Evolutionary conservation across 2,113 vertebrate genomes (phyloP), one percentile per base, ranked within the genome.

Genomic region (Cygnus atratus): DNA sequence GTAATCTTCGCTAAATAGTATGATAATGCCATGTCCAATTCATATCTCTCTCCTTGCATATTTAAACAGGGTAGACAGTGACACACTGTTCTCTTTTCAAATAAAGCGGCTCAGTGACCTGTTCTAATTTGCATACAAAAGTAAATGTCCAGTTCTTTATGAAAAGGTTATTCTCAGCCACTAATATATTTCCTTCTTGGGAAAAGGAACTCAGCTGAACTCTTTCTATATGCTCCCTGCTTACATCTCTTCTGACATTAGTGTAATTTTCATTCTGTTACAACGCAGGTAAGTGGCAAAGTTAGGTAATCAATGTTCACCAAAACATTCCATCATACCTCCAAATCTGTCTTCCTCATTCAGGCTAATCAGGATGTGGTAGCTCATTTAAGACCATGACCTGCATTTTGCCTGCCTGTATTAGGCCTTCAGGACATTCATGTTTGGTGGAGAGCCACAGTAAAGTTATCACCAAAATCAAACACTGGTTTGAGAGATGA

Each of bases 1-100:
- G 37, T 91, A 97, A 95, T 93, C 65, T 96, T 91, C 87, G 50
- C 84, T 94, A 97, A 97, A 96, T 94, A 81, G 92, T 92, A 96
- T 95, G 88, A 95, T 79, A 88, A 89, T 95, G 96, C 37, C 91
- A 96, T 80, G 33, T 96, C 78, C 91, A 95, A 96, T 97, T 96
- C 81, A 37, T 59, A 48, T 89, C 35, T 96, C 77, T 92, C 54
- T 37, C 25, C 37, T 98, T 90, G 74, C 18, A 24, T 70, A 88
- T 95, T 96, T 97, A 95, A 98, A 88, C 24, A 35, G 84, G 88
- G 72, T 52, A 78, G 87, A 86, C 81, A 92, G 50, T 73, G 77
- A 84, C 54, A 90, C 74, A 87, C 28, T 95, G 73, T 77, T 96
- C 63, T 95, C 31, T 58, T 94, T 88, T 77, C 68, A 79, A 89